Evolutionary conservation across 2,797 vertebrate species (phyloP), one percentile per base, ranked within the genome.

Genomic region (Diglossa cyanea): DNA sequence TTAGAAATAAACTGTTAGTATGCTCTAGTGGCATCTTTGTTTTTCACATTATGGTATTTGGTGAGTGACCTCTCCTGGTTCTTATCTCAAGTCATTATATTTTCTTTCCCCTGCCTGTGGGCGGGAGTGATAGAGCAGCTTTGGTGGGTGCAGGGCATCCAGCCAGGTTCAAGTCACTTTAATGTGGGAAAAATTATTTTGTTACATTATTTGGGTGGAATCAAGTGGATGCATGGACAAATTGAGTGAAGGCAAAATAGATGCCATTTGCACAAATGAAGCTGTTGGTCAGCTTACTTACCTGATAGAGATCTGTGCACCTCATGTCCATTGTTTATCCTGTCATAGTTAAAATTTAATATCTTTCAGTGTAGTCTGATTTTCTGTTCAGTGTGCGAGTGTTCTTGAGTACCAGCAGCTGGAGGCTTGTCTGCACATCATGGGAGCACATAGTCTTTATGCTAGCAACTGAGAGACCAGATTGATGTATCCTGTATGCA

Each of bases 401-500:
- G 23, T 23, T 68, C 14, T 77, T 73, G 47, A 66, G 24, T 74
- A 28, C 28, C 44, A 65, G 42, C 31, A 74, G 6, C 45, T 65
- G 37, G n/a, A 68, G 33, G 12, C 40, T 84, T 90, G 45, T 24
- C 51, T 53, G 66, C 25, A 20, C 8, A 4, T 74, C 24, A 3
- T 48, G 28, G 6, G 8, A 82, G 53, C 21, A 39, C 7, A 7
- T 10, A 35, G 16, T 62, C 24, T 57, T 51, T 85, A 5, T 48
- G 45, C 30, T 61, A 44, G 28, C 57, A 82, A 17, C 25, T 25
- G 35, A 20, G 68, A 63, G 17, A 40, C 42, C 42, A 30, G 30
- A 55, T 47, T 40, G 58, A 35, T 48, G 10, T 40, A 25, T 40
- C 31, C 42, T 55, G 7, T 55, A 17, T 48, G 20, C 0, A 0